These are phyloP conservation scores for Sebastes cheni DNA, from an alignment of 2,797 vertebrate species.

Conservation along the genomic window DNA sequence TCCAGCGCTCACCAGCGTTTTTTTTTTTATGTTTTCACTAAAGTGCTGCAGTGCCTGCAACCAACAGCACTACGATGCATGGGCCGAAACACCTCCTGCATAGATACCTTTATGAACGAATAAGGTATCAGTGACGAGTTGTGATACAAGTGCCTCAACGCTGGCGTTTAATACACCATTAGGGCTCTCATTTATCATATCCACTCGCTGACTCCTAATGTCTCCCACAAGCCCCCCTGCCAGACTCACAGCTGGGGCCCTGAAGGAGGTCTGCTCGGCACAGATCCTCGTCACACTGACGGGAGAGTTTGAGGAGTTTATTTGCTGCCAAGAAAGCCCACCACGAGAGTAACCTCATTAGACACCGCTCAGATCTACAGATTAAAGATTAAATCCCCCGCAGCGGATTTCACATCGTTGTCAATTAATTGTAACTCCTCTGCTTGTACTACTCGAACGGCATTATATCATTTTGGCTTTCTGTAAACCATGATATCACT, in stretches of 20 bases:
- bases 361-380: conserved; percentile 9
- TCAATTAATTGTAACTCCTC: not conserved
- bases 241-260: conserved; percentile 48
- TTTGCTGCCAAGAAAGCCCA: conserved; percentile 11
- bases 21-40: conserved; percentile 17
- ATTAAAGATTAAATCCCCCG: conserved; percentile 26
- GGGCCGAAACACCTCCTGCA: not conserved
- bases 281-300: conserved; percentile 33
- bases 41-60: conserved; percentile 54
- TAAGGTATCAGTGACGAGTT: conserved; percentile 19
- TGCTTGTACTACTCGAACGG: not conserved
- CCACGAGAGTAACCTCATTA: conserved; percentile 16
- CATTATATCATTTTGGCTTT: not conserved
- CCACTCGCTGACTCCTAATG: conserved; percentile 42
- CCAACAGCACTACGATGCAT: not conserved
- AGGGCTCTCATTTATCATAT: conserved; percentile 48
- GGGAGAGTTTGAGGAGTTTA: conserved; percentile 16
- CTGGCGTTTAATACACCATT: conserved; percentile 55
- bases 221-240: conserved; percentile 40
- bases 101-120: not conserved
- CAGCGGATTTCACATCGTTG: not conserved
- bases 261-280: conserved; percentile 25
- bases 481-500: not conserved
- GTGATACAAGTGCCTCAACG: conserved; percentile 14
- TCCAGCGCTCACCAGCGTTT: conserved; percentile 7